Conservation (phyloP, 2,888 invertebrate species). For the Ophion slaviceki region DNA sequence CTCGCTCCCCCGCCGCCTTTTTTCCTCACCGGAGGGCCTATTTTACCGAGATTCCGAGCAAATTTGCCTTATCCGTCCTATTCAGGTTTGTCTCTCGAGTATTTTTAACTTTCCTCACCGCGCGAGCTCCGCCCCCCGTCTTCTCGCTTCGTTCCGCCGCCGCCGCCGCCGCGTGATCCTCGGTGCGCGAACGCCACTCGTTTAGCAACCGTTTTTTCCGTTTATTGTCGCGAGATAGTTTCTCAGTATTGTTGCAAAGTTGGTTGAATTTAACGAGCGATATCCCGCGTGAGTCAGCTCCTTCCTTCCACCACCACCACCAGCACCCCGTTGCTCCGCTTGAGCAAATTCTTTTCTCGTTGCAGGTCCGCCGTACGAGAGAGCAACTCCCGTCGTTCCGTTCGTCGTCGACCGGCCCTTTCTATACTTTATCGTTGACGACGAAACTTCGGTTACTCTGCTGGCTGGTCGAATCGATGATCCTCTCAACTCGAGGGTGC, state of each 20-base stretch:
- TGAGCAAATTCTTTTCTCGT: constrained; percentile 41
- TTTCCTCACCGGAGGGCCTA: constrained; percentile 44
- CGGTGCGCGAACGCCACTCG: not conserved
- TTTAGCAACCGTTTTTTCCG: constrained; percentile 30
- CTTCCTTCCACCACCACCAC: not conserved
- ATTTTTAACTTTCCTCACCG: not conserved
- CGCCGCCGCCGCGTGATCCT: too few species aligned
- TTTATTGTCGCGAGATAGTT: constrained; percentile 73
- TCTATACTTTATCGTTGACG: constrained; percentile 93
- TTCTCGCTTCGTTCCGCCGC: too few species aligned
- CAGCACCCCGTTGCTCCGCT: not conserved
- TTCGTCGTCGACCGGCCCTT: constrained; percentile 93
- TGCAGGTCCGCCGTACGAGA: constrained; percentile 81
- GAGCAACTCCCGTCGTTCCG: constrained; percentile 85
- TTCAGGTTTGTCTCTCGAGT: constrained; percentile 40
- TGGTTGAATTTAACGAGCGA: constrained; percentile 79
- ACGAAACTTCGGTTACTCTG: constrained; percentile 90
- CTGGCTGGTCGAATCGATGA: constrained; percentile 94
- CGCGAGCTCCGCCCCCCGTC: not conserved
- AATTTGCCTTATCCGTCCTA: constrained; percentile 45
- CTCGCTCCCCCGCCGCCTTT: constrained; percentile 49
- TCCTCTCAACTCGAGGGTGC: constrained; percentile 92
- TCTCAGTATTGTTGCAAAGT: constrained; percentile 82
- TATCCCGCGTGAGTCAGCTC: constrained; percentile 79
- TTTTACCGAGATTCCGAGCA: constrained; percentile 45